phyloP scores from a whole-genome alignment of 2,888 invertebrate species.

The Quadriops clusia region DNA sequence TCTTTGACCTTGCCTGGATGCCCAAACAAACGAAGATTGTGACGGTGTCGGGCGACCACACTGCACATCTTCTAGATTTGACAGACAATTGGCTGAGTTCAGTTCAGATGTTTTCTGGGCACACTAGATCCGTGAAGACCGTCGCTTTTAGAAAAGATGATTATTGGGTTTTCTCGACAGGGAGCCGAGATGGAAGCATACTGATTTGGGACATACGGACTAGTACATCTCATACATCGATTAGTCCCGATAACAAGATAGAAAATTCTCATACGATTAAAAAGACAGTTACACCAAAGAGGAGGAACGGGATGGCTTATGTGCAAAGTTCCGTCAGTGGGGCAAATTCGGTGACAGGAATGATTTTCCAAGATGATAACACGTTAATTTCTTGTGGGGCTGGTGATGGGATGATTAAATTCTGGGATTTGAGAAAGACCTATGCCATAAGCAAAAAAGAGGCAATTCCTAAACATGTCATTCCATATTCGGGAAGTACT shows the following conservation, averaged over 20 bases:
- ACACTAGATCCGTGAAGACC: slow-evolving; percentile 73
- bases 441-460: slow-evolving; percentile 57
- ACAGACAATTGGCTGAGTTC: slow-evolving; percentile 32
- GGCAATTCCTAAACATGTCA: slow-evolving; percentile 56
- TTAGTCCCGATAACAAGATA: slow-evolving; percentile 60
- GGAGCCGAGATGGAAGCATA: slow-evolving; percentile 78
- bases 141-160: slow-evolving; percentile 61
- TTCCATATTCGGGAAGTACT: slow-evolving; percentile 64
- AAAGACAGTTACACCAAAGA: slow-evolving; percentile 42
- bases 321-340: slow-evolving; percentile 33
- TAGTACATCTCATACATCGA: slow-evolving; percentile 30
- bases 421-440: slow-evolving; percentile 75
- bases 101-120: slow-evolving; percentile 57
- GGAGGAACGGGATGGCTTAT: slow-evolving; percentile 26
- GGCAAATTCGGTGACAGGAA: slow-evolving; percentile 67
- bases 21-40: slow-evolving; percentile 63
- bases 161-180: slow-evolving; percentile 71
- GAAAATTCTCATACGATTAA: slow-evolving; percentile 48
- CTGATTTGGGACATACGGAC: slow-evolving; percentile 73
- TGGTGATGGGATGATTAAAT: slow-evolving; percentile 74
- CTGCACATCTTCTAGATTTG: slow-evolving; percentile 69
- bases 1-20: slow-evolving; percentile 84
- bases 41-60: slow-evolving; percentile 79
- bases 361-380: slow-evolving; percentile 69
- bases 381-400: slow-evolving; percentile 77